A percentile compares a stretch with the other conserved stretches of the same genome.
Evolutionary conservation across 1,140 invertebrate genomes (phyloP).

Genomic region (Rhopalosiphum maidis): DNA sequence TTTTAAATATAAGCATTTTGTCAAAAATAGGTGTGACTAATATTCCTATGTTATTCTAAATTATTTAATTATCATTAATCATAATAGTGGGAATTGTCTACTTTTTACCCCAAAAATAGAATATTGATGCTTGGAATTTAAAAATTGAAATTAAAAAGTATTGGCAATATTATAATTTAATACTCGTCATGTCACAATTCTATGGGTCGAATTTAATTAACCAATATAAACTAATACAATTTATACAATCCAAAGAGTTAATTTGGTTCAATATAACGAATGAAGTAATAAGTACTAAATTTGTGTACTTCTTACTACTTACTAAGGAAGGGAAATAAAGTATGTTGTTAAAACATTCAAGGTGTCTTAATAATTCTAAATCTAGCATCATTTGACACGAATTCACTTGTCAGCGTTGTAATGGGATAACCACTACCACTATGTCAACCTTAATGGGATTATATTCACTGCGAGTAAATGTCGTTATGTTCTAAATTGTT

Average conservation of each 20-base stretch:
- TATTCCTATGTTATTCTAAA: neutral
- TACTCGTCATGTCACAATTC: neutral
- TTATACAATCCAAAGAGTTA: neutral
- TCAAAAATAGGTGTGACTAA: too few relatives aligned
- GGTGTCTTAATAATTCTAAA: neutral
- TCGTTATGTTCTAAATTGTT: neutral
- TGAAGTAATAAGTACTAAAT: neutral
- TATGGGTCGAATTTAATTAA: neutral
- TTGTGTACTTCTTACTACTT: neutral
- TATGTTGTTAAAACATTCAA: neutral
- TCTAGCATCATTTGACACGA: slow-evolving; percentile 28
- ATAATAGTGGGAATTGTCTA: too few relatives aligned
- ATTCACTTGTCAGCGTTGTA: slow-evolving; percentile 19
- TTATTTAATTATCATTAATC: too few relatives aligned
- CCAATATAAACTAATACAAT: neutral
- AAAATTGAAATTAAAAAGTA: neutral
- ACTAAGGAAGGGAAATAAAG: neutral
- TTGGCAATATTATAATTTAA: neutral
- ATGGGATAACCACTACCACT: neutral
- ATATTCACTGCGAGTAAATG: neutral
- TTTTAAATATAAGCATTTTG: too few relatives aligned
- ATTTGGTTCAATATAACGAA: neutral
- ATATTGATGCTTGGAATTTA: neutral
- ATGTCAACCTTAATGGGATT: slow-evolving; percentile 14
- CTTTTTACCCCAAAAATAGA: neutral